phyloP scores from a whole-genome alignment of 2,888 invertebrate genomes.

The Atrina japonica region DNA sequence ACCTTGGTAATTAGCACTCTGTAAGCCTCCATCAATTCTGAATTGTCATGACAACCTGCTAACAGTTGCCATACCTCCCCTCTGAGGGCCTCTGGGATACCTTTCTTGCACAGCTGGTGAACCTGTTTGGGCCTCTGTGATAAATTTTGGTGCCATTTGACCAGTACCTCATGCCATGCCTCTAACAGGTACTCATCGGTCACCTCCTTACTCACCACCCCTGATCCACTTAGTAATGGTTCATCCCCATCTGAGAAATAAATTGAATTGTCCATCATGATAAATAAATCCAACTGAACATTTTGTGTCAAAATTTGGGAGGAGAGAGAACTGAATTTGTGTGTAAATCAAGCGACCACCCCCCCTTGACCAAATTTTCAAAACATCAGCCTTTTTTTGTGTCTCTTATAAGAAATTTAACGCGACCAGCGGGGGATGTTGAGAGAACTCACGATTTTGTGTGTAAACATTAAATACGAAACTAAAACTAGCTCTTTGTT shows the following conservation, averaged over 20 bases:
- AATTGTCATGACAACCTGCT: conserved; percentile 89
- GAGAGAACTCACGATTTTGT: too few relatives aligned
- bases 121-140: conserved; percentile 86
- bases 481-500: too few relatives aligned
- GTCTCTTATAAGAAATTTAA: too few relatives aligned
- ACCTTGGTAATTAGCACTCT: conserved; percentile 95
- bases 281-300: too few relatives aligned
- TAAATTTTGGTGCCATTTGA: conserved; percentile 79
- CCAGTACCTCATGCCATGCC: conserved; percentile 92
- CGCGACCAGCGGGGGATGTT: too few relatives aligned
- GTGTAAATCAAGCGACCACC: too few relatives aligned
- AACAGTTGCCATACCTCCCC: conserved; percentile 99
- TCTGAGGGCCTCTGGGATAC: conserved; percentile 97
- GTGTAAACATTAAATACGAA: too few relatives aligned
- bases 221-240: conserved; percentile 97
- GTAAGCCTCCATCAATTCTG: conserved; percentile 91
- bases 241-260: conserved; percentile 86
- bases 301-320: too few relatives aligned
- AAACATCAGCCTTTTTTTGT: too few relatives aligned
- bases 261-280: too few relatives aligned
- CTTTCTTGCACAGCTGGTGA: conserved; percentile 81
- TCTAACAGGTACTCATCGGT: conserved; percentile 92
- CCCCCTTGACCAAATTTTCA: too few relatives aligned
- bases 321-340: too few relatives aligned
- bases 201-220: conserved; percentile 97